Conservation (phyloP, 2,888 invertebrate species). For the Euphydryas editha region DNA sequence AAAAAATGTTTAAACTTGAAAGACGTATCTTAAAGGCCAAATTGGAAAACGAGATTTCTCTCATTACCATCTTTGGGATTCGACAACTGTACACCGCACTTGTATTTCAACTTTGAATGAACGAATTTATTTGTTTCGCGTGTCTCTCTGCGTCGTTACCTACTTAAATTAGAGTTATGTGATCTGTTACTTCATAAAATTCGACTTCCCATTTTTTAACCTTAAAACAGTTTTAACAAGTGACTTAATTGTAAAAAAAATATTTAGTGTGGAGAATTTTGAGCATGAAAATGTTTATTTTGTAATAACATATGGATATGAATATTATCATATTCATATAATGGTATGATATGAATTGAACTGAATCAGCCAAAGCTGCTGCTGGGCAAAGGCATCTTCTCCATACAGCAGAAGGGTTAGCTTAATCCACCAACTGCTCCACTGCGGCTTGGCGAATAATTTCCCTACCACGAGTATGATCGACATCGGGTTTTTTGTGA, state of each 20-base stretch:
- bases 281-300: not conserved
- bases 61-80: slow-evolving; percentile 56
- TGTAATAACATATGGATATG: not conserved
- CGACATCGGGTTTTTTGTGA: too few relatives aligned
- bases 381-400: too few relatives aligned
- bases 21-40: slow-evolving; percentile 51
- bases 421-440: too few relatives aligned
- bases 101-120: slow-evolving; percentile 36
- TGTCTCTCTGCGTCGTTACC: slow-evolving; percentile 28
- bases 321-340: too few relatives aligned
- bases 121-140: slow-evolving; percentile 41
- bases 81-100: slow-evolving; percentile 44
- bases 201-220: not conserved
- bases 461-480: too few relatives aligned
- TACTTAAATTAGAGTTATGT: slow-evolving; percentile 38
- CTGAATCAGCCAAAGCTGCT: too few relatives aligned
- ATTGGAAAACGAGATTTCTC: slow-evolving; percentile 63
- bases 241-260: not conserved
- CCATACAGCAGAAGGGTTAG: too few relatives aligned
- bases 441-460: too few relatives aligned
- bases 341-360: too few relatives aligned
- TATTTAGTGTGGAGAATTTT: not conserved
- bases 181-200: slow-evolving; percentile 18
- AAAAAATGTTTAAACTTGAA: slow-evolving; percentile 42
- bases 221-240: not conserved